Percentiles rank a stretch among this genome's conserved stretches.
These are phyloP conservation scores for Rhinogobio ventralis DNA, from an alignment of 2,797 vertebrate species.

Conservation along the genomic window DNA sequence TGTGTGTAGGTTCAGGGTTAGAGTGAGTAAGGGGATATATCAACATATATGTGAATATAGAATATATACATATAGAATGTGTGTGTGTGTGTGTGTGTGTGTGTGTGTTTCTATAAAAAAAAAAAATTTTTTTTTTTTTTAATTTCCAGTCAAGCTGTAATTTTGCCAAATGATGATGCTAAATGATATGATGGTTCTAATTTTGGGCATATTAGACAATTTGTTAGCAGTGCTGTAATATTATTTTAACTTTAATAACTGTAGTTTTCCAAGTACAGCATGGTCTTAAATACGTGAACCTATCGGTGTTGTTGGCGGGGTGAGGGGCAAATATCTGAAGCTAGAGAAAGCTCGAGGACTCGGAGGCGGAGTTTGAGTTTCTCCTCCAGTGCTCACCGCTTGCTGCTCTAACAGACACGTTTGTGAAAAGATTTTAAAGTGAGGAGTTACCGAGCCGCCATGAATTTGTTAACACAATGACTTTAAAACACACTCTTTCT, in stretches of 20 bases:
- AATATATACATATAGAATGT: no score
- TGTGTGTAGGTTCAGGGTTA: no score
- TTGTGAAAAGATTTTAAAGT: slow-evolving; percentile 27
- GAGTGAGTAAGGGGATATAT: no score
- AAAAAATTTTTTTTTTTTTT: no score
- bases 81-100: no score
- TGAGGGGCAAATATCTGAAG: slow-evolving; percentile 18
- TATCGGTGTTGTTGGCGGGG: not conserved
- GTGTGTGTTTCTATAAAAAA: no score
- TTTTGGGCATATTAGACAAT: not conserved
- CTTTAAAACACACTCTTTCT: not conserved
- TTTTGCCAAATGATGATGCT: not conserved
- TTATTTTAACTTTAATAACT: not conserved
- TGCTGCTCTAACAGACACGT: slow-evolving; percentile 19
- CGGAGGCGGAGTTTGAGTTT: slow-evolving; percentile 44
- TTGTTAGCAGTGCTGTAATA: not conserved
- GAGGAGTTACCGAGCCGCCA: not conserved
- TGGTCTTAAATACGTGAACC: not conserved
- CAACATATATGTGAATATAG: no score
- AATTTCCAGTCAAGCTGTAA: not conserved
- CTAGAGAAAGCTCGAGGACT: not conserved
- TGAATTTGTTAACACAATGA: not conserved
- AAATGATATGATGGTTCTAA: not conserved
- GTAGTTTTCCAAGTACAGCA: not conserved
- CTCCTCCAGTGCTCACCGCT: not conserved